A percentile compares a stretch with the other conserved stretches of the same genome.
phyloP scores from a whole-genome alignment of 2,113 vertebrate genomes.

The Puntigrus tetrazona region DNA sequence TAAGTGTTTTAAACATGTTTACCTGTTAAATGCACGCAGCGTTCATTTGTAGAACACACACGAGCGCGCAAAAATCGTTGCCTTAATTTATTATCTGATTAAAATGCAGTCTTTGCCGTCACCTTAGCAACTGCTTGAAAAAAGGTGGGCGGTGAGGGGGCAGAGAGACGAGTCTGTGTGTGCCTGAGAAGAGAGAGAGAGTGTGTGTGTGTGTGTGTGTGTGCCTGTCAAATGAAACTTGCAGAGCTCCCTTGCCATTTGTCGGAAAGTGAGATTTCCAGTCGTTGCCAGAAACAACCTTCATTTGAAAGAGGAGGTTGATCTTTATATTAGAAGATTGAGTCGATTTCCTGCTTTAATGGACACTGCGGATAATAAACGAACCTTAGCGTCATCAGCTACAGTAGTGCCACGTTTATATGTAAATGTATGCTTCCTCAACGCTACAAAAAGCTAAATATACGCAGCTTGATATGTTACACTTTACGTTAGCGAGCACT shows the following conservation, averaged over 20 bases:
- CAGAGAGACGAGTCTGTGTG: slow-evolving; percentile 63
- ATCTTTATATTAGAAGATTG: neutral
- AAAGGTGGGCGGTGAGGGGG: slow-evolving; percentile 78
- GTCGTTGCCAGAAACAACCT: slow-evolving; percentile 26
- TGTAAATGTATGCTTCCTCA: neutral
- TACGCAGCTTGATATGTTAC: neutral
- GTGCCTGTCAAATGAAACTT: slow-evolving; percentile 28
- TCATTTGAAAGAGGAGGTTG: slow-evolving; percentile 11
- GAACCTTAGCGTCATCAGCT: neutral
- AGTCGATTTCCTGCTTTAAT: slow-evolving; percentile 7
- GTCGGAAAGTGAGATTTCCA: slow-evolving; percentile 3
- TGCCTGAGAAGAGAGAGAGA: slow-evolving; percentile 51
- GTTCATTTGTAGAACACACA: slow-evolving; percentile 66
- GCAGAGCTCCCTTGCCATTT: slow-evolving; percentile 21
- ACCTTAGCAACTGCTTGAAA: slow-evolving; percentile 79
- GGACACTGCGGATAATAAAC: neutral
- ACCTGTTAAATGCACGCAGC: slow-evolving; percentile 54
- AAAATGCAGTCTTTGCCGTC: slow-evolving; percentile 79
- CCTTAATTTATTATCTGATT: slow-evolving; percentile 78
- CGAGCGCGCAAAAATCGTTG: slow-evolving; percentile 66
- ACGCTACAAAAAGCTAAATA: neutral
- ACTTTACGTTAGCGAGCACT: neutral
- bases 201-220: neutral
- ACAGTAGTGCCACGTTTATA: neutral
- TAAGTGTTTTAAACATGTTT: slow-evolving; percentile 14